phyloP scores from a whole-genome alignment of 2,113 vertebrate genomes.

The Oncorhynchus kisutch region DNA sequence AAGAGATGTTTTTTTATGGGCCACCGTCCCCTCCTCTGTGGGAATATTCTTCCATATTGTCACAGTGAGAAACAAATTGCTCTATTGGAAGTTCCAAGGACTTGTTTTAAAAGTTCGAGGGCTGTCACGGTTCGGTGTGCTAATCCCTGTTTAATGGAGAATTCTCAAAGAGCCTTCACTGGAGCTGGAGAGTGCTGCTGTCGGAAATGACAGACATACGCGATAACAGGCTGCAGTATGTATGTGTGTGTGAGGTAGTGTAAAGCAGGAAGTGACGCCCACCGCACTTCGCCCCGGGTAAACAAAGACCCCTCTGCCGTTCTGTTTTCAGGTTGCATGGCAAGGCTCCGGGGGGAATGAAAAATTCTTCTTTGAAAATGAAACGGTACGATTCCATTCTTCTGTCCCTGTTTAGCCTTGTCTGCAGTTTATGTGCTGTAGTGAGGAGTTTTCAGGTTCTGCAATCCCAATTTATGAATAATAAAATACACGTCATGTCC shows the following conservation, averaged over 20 bases:
- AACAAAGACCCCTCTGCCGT: not conserved
- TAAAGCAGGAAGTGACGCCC: not conserved
- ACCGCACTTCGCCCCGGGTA: not conserved
- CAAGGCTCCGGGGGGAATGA: constrained; percentile 94
- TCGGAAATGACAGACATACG: constrained; percentile 16
- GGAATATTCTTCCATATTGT: not conserved
- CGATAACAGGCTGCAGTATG: constrained; percentile 8
- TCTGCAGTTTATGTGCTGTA: not conserved
- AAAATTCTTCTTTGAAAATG: constrained; percentile 95
- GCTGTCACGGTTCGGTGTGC: constrained; percentile 24
- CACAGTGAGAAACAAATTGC: not conserved
- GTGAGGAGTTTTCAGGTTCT: too few relatives aligned
- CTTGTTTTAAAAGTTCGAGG: constrained; percentile 40
- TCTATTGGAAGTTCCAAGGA: constrained; percentile 6
- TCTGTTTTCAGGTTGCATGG: constrained; percentile 84
- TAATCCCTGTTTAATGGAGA: constrained; percentile 31
- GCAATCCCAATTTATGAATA: too few relatives aligned
- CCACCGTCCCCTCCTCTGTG: not conserved
- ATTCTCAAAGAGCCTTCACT: not conserved
- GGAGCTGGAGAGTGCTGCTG: constrained; percentile 3
- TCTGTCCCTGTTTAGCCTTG: not conserved
- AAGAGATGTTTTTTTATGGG: not conserved
- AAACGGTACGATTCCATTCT: constrained; percentile 78
- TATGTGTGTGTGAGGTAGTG: not conserved
- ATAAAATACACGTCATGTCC: not conserved